Conservation (phyloP, 1,140 invertebrate species). For the Chionoecetes opilio region DNA sequence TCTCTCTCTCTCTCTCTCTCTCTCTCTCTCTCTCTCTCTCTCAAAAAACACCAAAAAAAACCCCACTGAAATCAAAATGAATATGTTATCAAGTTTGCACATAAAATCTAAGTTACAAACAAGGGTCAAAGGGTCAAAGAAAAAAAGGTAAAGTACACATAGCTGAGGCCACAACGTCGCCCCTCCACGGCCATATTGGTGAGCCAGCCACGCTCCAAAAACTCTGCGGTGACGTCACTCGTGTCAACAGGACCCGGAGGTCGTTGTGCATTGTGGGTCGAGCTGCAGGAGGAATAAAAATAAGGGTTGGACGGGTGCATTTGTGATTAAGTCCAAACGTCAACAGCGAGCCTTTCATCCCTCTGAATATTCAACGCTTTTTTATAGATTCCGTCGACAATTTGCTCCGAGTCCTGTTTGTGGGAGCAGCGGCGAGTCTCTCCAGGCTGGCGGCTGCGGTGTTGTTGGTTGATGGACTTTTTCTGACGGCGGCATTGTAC, state of each 20-base stretch:
- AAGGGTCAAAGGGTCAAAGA: no score
- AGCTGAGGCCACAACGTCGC: background rate
- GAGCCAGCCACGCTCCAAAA: conserved; percentile 5
- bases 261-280: background rate
- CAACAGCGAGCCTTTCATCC: conserved; percentile 25
- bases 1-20: background rate
- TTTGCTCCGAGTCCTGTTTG: conserved; percentile 6
- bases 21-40: no score
- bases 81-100: background rate
- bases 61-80: no score
- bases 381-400: conserved; percentile 29
- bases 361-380: conserved; percentile 29
- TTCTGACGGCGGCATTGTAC: background rate
- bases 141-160: background rate
- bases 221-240: background rate
- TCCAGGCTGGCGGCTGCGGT: background rate
- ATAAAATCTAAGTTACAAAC: background rate
- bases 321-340: conserved; percentile 29
- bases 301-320: conserved; percentile 16
- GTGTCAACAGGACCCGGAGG: conserved; percentile 1
- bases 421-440: conserved; percentile 22
- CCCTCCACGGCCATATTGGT: conserved; percentile 4
- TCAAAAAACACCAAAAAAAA: background rate
- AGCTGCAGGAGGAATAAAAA: background rate
- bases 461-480: background rate